Percentiles rank a stretch among this genome's conserved stretches.
Evolutionary conservation across 1,140 invertebrate species (phyloP).

Genomic region (Teleopsis dalmanni): DNA sequence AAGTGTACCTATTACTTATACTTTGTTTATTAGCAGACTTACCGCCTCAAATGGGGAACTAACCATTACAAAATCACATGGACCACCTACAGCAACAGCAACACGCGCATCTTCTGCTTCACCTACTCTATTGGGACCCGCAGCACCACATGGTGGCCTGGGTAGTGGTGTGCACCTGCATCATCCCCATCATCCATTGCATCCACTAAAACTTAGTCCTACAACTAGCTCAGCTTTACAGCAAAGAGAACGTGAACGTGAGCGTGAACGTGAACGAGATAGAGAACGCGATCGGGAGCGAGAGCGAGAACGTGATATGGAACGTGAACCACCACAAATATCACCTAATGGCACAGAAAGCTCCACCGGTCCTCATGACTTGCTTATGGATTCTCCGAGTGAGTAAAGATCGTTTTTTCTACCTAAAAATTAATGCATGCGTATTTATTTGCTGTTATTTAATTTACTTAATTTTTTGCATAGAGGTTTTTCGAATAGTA

Average conservation of each 20-base stretch:
- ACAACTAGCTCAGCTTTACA: constrained; percentile 8
- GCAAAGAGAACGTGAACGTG: constrained; percentile 22
- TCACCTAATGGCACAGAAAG: constrained; percentile 52
- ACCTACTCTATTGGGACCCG: constrained; percentile 31
- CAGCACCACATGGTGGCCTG: constrained; percentile 19
- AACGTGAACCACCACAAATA: constrained; percentile 25
- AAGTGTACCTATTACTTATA: too few relatives aligned
- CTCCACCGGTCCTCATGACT: constrained; percentile 50
- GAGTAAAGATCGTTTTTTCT: constrained; percentile 49
- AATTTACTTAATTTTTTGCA: background rate
- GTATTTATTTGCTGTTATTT: too few relatives aligned
- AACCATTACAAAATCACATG: constrained; percentile 67
- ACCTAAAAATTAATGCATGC: too few relatives aligned
- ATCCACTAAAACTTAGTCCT: constrained; percentile 35
- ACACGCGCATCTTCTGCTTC: constrained; percentile 54
- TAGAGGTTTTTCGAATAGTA: background rate
- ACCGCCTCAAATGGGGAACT: constrained; percentile 68
- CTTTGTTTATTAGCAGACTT: constrained; percentile 49
- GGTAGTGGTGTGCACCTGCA: constrained; percentile 6
- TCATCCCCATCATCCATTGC: constrained; percentile 22
- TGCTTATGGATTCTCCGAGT: constrained; percentile 75
- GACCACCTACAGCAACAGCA: constrained; percentile 49
- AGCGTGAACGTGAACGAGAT: constrained; percentile 1
- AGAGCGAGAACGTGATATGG: constrained; percentile 22
- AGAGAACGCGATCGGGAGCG: constrained; percentile 21